Conservation (phyloP, 2,888 invertebrate species). For the Megalurothrips usitatus region DNA sequence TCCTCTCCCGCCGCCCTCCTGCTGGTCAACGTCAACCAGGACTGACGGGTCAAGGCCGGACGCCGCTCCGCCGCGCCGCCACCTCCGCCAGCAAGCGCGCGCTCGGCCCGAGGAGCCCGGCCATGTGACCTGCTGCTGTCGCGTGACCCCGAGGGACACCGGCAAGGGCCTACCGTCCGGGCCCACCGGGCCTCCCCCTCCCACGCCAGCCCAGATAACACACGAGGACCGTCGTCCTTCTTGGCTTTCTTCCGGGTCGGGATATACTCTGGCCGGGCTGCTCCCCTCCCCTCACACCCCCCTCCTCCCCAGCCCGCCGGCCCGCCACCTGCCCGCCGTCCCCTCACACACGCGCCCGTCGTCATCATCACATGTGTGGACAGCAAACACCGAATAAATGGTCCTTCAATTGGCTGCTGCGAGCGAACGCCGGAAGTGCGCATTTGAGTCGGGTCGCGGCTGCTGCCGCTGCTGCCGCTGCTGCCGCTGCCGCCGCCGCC, state of each 20-base stretch:
- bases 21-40: background rate
- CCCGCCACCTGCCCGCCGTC: background rate
- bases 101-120: background rate
- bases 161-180: background rate
- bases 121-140: too few relatives aligned
- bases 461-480: background rate
- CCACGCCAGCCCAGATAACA: too few relatives aligned
- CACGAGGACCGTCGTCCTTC: too few relatives aligned
- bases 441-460: slow-evolving; percentile 6
- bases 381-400: slow-evolving; percentile 17
- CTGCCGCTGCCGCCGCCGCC: background rate
- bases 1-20: background rate
- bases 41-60: background rate
- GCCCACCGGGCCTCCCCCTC: background rate
- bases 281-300: background rate
- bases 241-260: too few relatives aligned
- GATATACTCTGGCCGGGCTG: background rate
- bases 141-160: background rate
- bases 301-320: background rate
- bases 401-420: slow-evolving; percentile 17
- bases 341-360: background rate
- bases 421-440: slow-evolving; percentile 21
- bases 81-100: background rate
- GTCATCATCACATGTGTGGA: background rate
- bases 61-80: background rate